These are phyloP conservation scores for Halichoeres trimaculatus DNA, from an alignment of 2,113 vertebrate species.

Conservation along the genomic window DNA sequence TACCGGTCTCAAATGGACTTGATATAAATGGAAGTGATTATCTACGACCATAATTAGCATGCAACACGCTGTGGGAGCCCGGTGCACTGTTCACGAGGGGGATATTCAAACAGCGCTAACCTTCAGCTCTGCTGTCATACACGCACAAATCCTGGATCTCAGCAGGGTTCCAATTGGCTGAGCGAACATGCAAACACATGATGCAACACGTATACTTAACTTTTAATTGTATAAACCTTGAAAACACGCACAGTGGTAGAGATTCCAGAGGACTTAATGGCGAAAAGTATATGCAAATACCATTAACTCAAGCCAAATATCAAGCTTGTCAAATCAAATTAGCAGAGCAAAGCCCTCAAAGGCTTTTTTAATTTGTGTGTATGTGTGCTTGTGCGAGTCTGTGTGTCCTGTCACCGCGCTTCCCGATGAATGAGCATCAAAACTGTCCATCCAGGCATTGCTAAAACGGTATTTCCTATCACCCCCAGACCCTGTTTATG, in stretches of 20 bases:
- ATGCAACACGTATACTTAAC: constrained; percentile 22
- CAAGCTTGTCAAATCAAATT: constrained; percentile 72
- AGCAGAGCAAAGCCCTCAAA: constrained; percentile 67
- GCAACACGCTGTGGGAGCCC: constrained; percentile 66
- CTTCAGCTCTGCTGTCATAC: constrained; percentile 67
- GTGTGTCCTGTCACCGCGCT: constrained; percentile 65
- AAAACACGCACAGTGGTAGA: constrained; percentile 24
- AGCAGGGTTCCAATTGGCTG: constrained; percentile 27
- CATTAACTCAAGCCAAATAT: constrained; percentile 63
- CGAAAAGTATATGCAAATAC: constrained; percentile 38
- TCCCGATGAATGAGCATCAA: constrained; percentile 69
- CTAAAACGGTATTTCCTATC: constrained; percentile 46
- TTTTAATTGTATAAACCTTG: neutral
- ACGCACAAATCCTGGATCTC: constrained; percentile 44
- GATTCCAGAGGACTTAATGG: constrained; percentile 22
- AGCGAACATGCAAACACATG: constrained; percentile 37
- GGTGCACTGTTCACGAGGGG: constrained; percentile 60
- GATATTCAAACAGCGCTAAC: constrained; percentile 74
- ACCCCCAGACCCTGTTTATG: constrained; percentile 38
- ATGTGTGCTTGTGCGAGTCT: constrained; percentile 41
- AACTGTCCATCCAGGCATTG: constrained; percentile 68
- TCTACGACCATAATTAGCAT: constrained; percentile 80
- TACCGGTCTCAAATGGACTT: constrained; percentile 71
- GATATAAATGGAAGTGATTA: constrained; percentile 85
- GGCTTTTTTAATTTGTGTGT: constrained; percentile 72